These are phyloP conservation scores for Brachionus asplanchnoidis DNA, from an alignment of 1,140 invertebrate genomes.

Conservation along the genomic window DNA sequence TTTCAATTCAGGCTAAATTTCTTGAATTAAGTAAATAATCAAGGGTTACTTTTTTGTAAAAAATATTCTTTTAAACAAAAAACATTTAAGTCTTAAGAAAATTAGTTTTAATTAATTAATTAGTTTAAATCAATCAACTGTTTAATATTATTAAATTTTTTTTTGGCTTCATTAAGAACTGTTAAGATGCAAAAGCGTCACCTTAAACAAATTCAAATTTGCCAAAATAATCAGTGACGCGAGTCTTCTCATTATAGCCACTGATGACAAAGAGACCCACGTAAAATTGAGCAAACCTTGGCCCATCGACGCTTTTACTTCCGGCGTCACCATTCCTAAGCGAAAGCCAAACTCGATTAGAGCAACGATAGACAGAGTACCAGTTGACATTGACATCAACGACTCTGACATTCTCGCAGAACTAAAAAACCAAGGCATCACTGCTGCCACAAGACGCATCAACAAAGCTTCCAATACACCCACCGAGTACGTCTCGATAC, in stretches of 20 bases:
- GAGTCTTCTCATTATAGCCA: no score
- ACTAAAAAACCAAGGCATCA: not conserved
- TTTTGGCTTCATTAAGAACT: not conserved
- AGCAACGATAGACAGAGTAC: not conserved
- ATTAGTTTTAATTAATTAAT: no score
- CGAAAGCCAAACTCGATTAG: not conserved
- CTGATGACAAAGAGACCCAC: no score
- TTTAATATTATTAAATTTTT: no score
- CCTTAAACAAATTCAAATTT: slow-evolving; percentile 17
- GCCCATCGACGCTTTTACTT: not conserved
- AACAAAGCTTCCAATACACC: not conserved
- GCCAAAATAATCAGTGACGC: no score
- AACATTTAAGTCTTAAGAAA: no score
- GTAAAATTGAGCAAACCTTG: not conserved
- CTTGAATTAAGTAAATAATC: no score
- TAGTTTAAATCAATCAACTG: no score
- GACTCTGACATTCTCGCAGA: not conserved
- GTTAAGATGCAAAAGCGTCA: not conserved
- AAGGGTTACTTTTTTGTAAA: no score
- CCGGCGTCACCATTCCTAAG: not conserved
- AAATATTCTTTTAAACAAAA: no score
- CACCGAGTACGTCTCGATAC: not conserved
- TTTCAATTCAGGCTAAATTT: no score
- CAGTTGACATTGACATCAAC: not conserved
- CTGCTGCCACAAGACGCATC: not conserved